phyloP scores from a whole-genome alignment of 92 coral and sea anemone genomes.

The Pocillopora meandrina region DNA sequence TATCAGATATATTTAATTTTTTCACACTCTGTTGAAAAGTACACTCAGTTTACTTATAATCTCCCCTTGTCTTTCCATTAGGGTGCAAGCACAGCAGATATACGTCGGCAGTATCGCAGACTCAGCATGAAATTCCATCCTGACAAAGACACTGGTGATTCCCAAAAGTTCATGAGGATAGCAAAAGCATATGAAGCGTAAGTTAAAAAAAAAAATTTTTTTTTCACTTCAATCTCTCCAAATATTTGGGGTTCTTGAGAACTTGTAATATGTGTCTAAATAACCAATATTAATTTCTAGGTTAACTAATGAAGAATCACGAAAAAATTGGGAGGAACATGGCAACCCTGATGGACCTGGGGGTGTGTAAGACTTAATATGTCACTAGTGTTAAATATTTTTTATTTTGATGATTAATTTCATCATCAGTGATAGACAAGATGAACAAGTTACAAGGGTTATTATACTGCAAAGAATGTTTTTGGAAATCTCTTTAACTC shows the following conservation, averaged over 20 bases:
- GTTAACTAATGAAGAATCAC: slow-evolving; percentile 93
- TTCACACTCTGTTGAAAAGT: too few species aligned
- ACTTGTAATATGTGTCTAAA: neutral
- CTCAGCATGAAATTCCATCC: slow-evolving; percentile 97
- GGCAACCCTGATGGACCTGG: slow-evolving; percentile 99
- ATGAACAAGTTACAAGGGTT: too few species aligned
- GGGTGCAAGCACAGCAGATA: slow-evolving; percentile 93
- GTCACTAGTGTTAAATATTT: neutral
- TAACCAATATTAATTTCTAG: slow-evolving; percentile 27
- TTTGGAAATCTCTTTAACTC: too few species aligned
- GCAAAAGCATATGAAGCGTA: slow-evolving; percentile 99
- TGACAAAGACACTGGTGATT: slow-evolving; percentile 92
- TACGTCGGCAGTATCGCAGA: slow-evolving; percentile 90
- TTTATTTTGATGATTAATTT: too few species aligned
- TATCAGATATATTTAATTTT: too few species aligned
- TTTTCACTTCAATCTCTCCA: neutral
- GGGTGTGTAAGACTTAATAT: slow-evolving; percentile 47
- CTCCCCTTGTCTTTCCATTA: slow-evolving; percentile 11
- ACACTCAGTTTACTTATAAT: too few species aligned
- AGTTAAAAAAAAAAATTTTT: slow-evolving; percentile 27
- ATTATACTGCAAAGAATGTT: too few species aligned
- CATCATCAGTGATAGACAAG: too few species aligned
- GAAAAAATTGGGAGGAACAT: slow-evolving; percentile 94
- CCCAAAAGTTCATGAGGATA: slow-evolving; percentile 93
- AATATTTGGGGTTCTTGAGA: neutral